Percentiles rank a stretch among this genome's conserved stretches.
Evolutionary conservation across 2,113 vertebrate species (phyloP).

Genomic region (Gavia stellata): DNA sequence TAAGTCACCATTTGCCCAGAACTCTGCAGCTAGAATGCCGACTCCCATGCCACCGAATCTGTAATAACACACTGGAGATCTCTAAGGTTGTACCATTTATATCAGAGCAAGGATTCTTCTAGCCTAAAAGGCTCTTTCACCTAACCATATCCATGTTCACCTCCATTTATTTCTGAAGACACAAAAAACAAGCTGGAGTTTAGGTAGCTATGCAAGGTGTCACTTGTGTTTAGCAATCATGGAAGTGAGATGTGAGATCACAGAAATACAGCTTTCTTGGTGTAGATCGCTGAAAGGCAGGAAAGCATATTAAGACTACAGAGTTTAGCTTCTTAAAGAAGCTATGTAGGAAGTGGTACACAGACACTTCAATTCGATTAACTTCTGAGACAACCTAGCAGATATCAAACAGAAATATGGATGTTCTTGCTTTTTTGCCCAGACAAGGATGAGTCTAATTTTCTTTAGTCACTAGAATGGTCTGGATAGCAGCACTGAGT

Average conservation of each 20-base stretch:
- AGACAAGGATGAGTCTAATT: background rate
- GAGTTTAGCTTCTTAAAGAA: background rate
- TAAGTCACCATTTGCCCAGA: background rate
- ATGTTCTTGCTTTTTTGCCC: background rate
- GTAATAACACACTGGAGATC: background rate
- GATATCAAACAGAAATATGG: background rate
- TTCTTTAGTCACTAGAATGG: background rate
- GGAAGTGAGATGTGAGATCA: background rate
- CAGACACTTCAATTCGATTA: background rate
- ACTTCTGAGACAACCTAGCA: background rate
- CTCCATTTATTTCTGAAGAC: background rate
- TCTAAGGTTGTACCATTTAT: background rate
- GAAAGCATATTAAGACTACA: background rate
- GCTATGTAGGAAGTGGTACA: background rate
- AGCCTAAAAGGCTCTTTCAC: background rate
- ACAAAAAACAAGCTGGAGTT: background rate
- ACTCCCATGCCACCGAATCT: fast-evolving
- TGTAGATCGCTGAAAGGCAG: background rate
- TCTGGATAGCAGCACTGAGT: background rate
- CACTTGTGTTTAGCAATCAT: background rate
- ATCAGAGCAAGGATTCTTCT: background rate
- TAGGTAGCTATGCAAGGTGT: background rate
- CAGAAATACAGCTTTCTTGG: background rate
- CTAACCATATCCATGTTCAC: background rate
- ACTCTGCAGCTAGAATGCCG: background rate